Percentiles rank a stretch among this genome's conserved stretches.
Evolutionary conservation across 2,888 invertebrate genomes (phyloP).

Genomic region (Eubasilissa splendida): DNA sequence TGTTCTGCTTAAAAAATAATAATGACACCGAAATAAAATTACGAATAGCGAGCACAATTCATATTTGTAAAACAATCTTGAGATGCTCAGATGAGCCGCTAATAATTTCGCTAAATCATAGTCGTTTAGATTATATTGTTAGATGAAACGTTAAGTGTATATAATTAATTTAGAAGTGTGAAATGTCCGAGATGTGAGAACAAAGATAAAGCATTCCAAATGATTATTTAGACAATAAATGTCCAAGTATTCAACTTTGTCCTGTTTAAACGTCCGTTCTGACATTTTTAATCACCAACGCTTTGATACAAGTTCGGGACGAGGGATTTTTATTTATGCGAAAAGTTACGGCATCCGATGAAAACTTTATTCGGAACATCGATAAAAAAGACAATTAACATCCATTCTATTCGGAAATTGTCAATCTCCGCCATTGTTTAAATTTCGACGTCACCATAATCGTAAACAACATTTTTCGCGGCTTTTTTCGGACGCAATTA

Average conservation of each 20-base stretch:
- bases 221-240: slow-evolving; percentile 12
- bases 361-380: slow-evolving; percentile 29
- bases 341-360: slow-evolving; percentile 27
- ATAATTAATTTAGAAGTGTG: not conserved
- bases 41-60: no score
- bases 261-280: slow-evolving; percentile 13
- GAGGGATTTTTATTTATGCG: slow-evolving; percentile 30
- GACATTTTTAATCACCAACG: slow-evolving; percentile 27
- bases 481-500: not conserved
- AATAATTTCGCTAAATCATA: no score
- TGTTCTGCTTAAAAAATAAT: no score
- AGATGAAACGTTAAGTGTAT: no score
- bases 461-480: not conserved
- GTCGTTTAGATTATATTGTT: no score
- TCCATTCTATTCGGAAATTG: slow-evolving; percentile 3
- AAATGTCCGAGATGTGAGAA: not conserved
- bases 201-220: not conserved
- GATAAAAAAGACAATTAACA: slow-evolving; percentile 37
- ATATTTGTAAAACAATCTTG: no score
- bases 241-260: slow-evolving; percentile 21
- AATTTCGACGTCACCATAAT: slow-evolving; percentile 10
- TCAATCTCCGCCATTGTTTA: slow-evolving; percentile 31
- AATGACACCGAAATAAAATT: no score
- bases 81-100: no score
- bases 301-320: slow-evolving; percentile 15